phyloP scores from a whole-genome alignment of 2,113 vertebrate species.

The Stegostoma tigrinum region DNA sequence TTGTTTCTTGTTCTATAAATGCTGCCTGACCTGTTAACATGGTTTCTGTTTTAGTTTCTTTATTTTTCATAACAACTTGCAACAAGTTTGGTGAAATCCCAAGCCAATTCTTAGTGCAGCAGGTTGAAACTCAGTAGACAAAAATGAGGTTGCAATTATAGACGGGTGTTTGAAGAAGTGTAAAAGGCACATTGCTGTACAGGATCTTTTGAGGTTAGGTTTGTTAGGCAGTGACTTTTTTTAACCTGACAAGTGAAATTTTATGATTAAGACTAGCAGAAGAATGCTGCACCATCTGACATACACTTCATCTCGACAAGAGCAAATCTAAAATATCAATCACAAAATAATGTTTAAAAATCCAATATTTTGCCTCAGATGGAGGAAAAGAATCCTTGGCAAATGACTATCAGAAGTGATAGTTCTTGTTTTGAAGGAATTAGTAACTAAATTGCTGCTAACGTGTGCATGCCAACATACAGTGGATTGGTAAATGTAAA shows the following conservation, averaged over 20 bases:
- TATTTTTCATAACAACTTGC: background rate
- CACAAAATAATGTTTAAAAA: background rate
- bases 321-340: background rate
- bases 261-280: background rate
- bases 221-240: background rate
- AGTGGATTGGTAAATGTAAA: too few species aligned
- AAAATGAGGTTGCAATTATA: background rate
- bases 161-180: background rate
- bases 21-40: background rate
- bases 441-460: background rate
- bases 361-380: background rate
- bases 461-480: background rate
- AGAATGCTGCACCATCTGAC: background rate
- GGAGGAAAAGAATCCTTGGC: background rate
- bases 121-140: background rate
- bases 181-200: background rate
- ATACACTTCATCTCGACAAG: background rate
- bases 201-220: background rate
- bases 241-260: background rate
- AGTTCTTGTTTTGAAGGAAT: background rate
- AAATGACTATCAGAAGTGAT: background rate
- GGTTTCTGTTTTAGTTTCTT: background rate
- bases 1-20: background rate
- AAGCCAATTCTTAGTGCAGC: background rate
- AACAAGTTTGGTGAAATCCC: background rate